phyloP scores from a whole-genome alignment of 2,888 invertebrate genomes.

The Oscheius sp. region DNA sequence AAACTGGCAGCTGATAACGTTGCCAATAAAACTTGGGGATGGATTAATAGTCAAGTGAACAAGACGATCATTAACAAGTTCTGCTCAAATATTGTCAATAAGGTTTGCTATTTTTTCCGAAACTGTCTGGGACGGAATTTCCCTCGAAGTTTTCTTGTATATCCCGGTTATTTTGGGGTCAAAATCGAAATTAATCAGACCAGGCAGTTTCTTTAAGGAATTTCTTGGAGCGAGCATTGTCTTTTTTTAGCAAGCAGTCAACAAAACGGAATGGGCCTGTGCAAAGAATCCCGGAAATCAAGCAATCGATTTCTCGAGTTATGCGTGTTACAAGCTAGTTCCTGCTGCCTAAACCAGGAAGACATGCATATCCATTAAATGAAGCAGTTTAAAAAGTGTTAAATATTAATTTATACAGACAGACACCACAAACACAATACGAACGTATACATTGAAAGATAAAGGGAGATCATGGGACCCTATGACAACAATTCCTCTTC shows the following conservation, averaged over 20 bases:
- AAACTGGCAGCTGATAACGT: too few relatives aligned
- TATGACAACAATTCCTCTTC: not conserved
- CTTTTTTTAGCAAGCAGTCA: conserved; percentile 4
- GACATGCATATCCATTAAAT: not conserved
- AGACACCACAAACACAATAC: not conserved
- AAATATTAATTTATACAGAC: too few relatives aligned
- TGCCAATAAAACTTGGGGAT: not conserved
- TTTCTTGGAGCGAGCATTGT: too few relatives aligned
- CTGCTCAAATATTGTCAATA: not conserved
- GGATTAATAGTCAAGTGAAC: not conserved
- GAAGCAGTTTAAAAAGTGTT: not conserved
- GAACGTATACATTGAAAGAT: conserved; percentile 9
- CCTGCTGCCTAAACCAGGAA: not conserved
- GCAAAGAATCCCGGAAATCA: conserved; percentile 8
- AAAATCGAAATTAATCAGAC: too few relatives aligned
- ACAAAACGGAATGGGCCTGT: conserved; percentile 3
- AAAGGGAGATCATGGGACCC: conserved; percentile 19
- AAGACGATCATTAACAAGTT: not conserved
- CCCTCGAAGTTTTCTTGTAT: too few relatives aligned
- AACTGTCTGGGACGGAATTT: not conserved
- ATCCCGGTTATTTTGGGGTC: too few relatives aligned
- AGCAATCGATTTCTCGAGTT: not conserved
- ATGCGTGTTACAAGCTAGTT: not conserved
- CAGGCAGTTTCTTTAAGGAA: too few relatives aligned
- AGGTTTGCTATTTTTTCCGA: not conserved